A percentile compares a stretch with the other conserved stretches of the same genome.
Conservation (phyloP, 1,140 invertebrate species). For the Dendrolimus punctatus region DNA sequence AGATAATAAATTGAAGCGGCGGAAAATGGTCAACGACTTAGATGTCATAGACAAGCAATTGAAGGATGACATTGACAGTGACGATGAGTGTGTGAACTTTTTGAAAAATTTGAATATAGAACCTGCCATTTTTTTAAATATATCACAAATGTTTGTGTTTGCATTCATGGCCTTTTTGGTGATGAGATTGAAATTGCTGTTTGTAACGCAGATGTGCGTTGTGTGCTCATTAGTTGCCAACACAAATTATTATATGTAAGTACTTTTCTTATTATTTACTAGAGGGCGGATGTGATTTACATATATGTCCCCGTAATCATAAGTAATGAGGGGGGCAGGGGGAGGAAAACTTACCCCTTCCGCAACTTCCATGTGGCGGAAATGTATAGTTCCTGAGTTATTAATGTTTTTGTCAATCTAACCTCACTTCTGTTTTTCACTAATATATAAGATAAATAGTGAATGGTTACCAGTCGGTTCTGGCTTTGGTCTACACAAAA, state of each 20-base stretch:
- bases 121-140: slow-evolving; percentile 79
- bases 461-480: no score
- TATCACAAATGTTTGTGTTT: slow-evolving; percentile 79
- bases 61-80: slow-evolving; percentile 2
- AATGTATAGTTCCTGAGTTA: no score
- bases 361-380: no score
- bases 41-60: slow-evolving; percentile 21
- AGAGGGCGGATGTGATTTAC: no score
- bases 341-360: no score
- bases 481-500: no score
- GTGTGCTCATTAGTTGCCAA: slow-evolving; percentile 76
- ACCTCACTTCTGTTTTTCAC: no score
- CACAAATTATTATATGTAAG: slow-evolving; percentile 38
- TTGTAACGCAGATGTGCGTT: slow-evolving; percentile 87
- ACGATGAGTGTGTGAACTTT: slow-evolving; percentile 23
- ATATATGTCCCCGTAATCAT: no score
- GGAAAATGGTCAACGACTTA: slow-evolving; percentile 14
- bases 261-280: slow-evolving; percentile 8
- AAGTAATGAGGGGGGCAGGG: no score
- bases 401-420: no score
- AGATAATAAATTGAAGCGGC: slow-evolving; percentile 3
- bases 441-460: no score
- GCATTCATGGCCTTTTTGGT: slow-evolving; percentile 83
- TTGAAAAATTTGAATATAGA: slow-evolving; percentile 57
- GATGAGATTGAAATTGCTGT: slow-evolving; percentile 89